Base-by-base conservation (phyloP, 2,797 vertebrate genomes). In the Gymnothorax reevesii region DNA sequence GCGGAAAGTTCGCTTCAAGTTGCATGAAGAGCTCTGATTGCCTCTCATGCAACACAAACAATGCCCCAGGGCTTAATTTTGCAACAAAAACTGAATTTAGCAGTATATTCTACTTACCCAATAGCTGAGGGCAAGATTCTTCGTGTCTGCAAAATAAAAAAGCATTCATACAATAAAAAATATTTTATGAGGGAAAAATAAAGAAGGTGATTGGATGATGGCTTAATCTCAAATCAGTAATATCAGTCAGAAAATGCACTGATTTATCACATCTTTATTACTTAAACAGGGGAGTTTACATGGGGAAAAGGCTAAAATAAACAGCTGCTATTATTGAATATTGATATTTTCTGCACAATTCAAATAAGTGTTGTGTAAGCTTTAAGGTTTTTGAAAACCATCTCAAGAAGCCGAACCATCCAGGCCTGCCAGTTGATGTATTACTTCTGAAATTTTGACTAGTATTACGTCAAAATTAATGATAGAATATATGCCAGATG, bases 21-120 rank as follows among this genome's bases (percentile, higher is more conserved):
- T 93, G 89, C 89, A 82, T 85, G 84, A 85, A 27, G 52, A 90
- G 27, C 12, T 49, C 83, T 71, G 71, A 88, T 88, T 87, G 86
- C 0, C 1, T 54, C 0, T 64, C 59, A 33, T 9, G 15, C 83
- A 71, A 4, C n/a, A 83, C 1, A 83, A 12, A 42, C 13, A 15
- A 73, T 69, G 27, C 13, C 22, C 83, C 80, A 54, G 20, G 17
- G 84, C 57, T 15, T 52, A 73, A 22, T 54, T 52, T 7, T 12
- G 13, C 75, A 49, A 22, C 55, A 22, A 73, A 54, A 79, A 79
- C 10, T 9, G 0, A 52, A 54, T 52, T 80, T 20, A 80, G 49
- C 77, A 49, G 33, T 62, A 8, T 7, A 60, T 12, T 12, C 59
- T 60, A 88, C 90, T 83, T 22, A 91, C 92, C 88, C 1, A 12